Conservation (phyloP, 2,888 invertebrate genomes). For the Parochlus steinenii region DNA sequence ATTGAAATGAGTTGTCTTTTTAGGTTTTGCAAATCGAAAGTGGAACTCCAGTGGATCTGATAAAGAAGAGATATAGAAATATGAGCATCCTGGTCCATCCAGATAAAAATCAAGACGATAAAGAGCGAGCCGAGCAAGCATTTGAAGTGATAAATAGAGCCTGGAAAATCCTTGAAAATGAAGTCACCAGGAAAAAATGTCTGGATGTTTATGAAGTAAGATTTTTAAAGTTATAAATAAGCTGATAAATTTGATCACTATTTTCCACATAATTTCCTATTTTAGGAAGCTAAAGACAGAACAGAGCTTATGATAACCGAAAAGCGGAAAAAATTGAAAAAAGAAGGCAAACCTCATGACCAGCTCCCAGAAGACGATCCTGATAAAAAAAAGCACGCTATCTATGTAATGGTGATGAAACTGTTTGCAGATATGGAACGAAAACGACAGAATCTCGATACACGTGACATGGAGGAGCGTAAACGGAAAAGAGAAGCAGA, state of each 20-base stretch:
- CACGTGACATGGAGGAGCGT: conserved; percentile 80
- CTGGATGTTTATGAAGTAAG: conserved; percentile 93
- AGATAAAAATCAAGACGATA: conserved; percentile 94
- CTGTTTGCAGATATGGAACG: conserved; percentile 64
- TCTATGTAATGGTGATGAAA: conserved; percentile 99
- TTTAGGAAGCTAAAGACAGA: conserved; percentile 86
- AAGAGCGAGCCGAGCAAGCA: conserved; percentile 82
- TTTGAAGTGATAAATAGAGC: conserved; percentile 89
- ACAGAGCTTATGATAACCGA: conserved; percentile 82
- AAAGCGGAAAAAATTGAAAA: conserved; percentile 84
- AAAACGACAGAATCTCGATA: conserved; percentile 71
- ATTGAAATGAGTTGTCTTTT: too few species aligned
- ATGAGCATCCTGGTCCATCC: conserved; percentile 97
- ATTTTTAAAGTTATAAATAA: too few species aligned
- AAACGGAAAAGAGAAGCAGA: conserved; percentile 88
- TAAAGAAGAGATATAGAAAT: conserved; percentile 91
- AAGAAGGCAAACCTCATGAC: conserved; percentile 60
- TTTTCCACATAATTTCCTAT: too few species aligned
- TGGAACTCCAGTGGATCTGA: conserved; percentile 72
- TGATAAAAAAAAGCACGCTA: conserved; percentile 71
- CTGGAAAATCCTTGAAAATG: conserved; percentile 90
- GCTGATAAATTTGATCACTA: too few species aligned
- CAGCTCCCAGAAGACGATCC: conserved; percentile 80
- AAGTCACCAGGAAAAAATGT: conserved; percentile 83
- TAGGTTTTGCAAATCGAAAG: conserved; percentile 67